These are phyloP conservation scores for Lepilemur ruficaudatus DNA, from an alignment of 2,797 vertebrate genomes.

Conservation along the genomic window DNA sequence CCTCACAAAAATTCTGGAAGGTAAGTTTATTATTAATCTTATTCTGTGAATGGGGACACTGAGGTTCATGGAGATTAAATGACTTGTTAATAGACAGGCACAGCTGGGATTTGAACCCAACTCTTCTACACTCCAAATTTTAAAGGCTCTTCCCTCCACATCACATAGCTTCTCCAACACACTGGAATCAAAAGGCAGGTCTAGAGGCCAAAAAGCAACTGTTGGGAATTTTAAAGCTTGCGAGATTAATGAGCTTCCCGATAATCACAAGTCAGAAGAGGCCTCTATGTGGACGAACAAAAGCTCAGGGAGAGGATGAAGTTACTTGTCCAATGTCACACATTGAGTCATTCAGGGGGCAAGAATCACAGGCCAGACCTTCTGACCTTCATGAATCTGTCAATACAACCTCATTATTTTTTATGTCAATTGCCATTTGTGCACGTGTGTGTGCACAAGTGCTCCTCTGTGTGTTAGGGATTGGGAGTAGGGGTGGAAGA, in stretches of 20 bases:
- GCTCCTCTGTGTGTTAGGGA: not conserved
- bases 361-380: constrained; percentile 27
- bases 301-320: constrained; percentile 36
- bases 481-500: not conserved
- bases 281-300: constrained; percentile 8
- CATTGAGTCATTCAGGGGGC: not conserved
- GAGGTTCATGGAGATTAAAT: constrained; percentile 28
- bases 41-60: not conserved
- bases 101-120: not conserved
- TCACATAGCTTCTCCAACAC: constrained; percentile 1
- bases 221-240: constrained; percentile 7
- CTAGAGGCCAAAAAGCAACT: constrained; percentile 39
- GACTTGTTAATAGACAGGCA: not conserved
- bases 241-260: constrained; percentile 33
- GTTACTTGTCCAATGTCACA: constrained; percentile 21
- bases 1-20: not conserved
- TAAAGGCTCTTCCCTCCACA: not conserved
- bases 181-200: not conserved
- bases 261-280: constrained; percentile 31
- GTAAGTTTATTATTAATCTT: constrained; percentile 1
- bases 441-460: not conserved
- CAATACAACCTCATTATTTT: not conserved
- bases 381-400: constrained; percentile 14
- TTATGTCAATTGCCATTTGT: not conserved
- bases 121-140: constrained; percentile 13